Percentiles rank a stretch among this genome's conserved stretches.
phyloP scores from a whole-genome alignment of 2,797 vertebrate genomes.

The Gallinago nigripennis region DNA sequence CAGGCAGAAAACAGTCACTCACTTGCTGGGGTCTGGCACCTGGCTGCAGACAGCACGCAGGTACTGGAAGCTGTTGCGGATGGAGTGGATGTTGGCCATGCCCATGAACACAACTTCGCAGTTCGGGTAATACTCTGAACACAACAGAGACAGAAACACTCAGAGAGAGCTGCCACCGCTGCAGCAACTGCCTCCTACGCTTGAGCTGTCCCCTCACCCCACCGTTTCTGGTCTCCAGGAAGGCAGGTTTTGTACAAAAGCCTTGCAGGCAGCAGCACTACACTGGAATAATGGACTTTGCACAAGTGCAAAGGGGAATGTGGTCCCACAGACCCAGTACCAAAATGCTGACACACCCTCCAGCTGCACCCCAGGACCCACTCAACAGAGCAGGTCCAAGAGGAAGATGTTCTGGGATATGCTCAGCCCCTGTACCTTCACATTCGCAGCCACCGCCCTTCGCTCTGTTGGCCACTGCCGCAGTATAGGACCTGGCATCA shows the following conservation, averaged over 20 bases:
- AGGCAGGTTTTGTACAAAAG: background rate
- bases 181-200: background rate
- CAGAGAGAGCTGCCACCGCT: background rate
- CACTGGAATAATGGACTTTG: background rate
- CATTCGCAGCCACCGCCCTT: slow-evolving; percentile 98
- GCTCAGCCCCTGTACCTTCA: slow-evolving; percentile 82
- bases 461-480: slow-evolving; percentile 95
- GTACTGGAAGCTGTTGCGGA: slow-evolving; percentile 97
- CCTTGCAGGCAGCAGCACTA: accelerated
- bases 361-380: background rate
- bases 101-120: slow-evolving; percentile 99
- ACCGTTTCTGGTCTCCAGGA: background rate
- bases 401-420: background rate
- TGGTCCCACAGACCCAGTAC: background rate
- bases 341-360: accelerated
- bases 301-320: accelerated
- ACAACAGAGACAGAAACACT: background rate
- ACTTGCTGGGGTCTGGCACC: slow-evolving; percentile 98
- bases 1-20: slow-evolving; percentile 67
- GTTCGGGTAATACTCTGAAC: slow-evolving; percentile 96
- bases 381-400: background rate
- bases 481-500: slow-evolving; percentile 96
- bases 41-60: slow-evolving; percentile 95
- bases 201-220: background rate
- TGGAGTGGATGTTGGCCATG: slow-evolving; percentile 99